phyloP scores from a whole-genome alignment of 2,113 vertebrate genomes.

The Lota lota region DNA sequence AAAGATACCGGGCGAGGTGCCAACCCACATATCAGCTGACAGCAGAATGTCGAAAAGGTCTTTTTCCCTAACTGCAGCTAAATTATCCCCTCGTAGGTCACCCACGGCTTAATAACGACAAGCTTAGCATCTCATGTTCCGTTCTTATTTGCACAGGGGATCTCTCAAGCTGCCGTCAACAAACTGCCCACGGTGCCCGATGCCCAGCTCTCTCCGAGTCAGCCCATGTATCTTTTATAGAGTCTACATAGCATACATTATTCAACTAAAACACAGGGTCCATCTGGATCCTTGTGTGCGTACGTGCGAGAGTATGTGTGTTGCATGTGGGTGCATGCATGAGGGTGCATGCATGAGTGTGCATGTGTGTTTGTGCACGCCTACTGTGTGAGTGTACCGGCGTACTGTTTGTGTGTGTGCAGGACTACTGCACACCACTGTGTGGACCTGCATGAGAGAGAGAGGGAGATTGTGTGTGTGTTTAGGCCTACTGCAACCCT shows the following conservation, averaged over 20 bases:
- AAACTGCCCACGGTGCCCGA: conserved; percentile 33
- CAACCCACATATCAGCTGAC: conserved; percentile 53
- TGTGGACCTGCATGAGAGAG: too few relatives aligned
- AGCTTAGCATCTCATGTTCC: conserved; percentile 20
- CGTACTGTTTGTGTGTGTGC: too few relatives aligned
- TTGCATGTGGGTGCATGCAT: conserved; percentile 13
- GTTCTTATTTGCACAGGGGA: conserved; percentile 28
- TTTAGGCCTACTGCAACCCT: too few relatives aligned
- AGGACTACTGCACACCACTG: too few relatives aligned
- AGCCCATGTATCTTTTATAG: conserved; percentile 69
- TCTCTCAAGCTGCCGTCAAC: conserved; percentile 33
- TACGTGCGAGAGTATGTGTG: conserved; percentile 12
- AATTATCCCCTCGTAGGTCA: conserved; percentile 33
- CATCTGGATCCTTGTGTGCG: conserved; percentile 52
- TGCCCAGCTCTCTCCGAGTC: conserved; percentile 41
- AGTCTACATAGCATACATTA: conserved; percentile 72
- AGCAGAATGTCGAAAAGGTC: conserved; percentile 33
- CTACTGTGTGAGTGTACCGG: too few relatives aligned
- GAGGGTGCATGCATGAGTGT: conserved; percentile 7
- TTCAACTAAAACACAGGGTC: conserved; percentile 67
- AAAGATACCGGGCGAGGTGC: conserved; percentile 52
- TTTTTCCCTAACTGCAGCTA: conserved; percentile 29
- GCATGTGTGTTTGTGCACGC: too few relatives aligned
- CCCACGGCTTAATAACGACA: conserved; percentile 39
- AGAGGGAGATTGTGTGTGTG: too few relatives aligned